Evolutionary conservation across 1,140 invertebrate species (phyloP), one percentile per base, ranked within the genome.

Genomic region (Drosophila pallidifrons): DNA sequence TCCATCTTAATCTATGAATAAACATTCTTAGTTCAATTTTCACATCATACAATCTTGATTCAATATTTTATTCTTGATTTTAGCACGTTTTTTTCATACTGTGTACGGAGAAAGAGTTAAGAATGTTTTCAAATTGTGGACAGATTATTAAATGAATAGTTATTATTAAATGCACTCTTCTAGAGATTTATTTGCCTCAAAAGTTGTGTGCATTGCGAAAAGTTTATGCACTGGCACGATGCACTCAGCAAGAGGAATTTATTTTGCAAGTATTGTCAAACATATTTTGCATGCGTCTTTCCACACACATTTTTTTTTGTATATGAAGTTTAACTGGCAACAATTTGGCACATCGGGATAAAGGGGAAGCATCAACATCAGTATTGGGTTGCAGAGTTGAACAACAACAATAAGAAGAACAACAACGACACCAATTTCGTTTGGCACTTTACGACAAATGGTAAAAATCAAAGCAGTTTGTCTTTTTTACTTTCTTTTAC

Each of bases 321-420:
- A 52, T 45, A 59, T 59, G 63, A 67, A 79, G 82, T 85, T 83
- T 69, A 73, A 85, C 75, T 77, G 72, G 59, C 73, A 77, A 80
- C 77, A 83, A 83, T 83, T 83, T 85, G 73, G 57, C 77, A 82
- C 61, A 78, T 28, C n/a, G 63, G 7, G 13, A 41, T 8, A 13
- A 2, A 16, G 25, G 4, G 1, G 15, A 28, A 7, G 49, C 20
- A 28, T 28, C 20, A 70, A 61, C 43, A 35, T 46, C 38, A 28
- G 28, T 55, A 74, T 47, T 69, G 57, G 30, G 30, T 32, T 41
- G 49, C 11, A 51, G 28, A 38, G 32, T 46, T 28, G 59, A 54
- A 13, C 68, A 61, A 28, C 52, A 5, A 38, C 35, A 38, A 49
- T 30, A 51, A 16, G 2, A 15, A 43, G 5, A 59, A 57, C 38